Conservation (phyloP, 2,888 invertebrate species). For the Philereme transversata region DNA sequence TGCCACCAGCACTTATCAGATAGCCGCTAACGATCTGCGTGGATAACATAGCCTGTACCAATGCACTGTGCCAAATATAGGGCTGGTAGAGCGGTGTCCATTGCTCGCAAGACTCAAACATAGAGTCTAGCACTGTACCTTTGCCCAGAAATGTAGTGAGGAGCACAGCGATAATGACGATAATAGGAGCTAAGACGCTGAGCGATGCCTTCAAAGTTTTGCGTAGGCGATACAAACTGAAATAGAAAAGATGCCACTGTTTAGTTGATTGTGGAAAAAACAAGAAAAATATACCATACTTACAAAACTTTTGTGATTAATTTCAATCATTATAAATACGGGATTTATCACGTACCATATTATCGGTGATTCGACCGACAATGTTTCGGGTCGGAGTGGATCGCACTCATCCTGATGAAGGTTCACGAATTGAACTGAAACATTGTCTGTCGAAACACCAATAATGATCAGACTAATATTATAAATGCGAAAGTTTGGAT, state of each 20-base stretch:
- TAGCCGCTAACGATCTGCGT: slow-evolving; percentile 86
- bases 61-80: slow-evolving; percentile 85
- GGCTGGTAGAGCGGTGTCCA: slow-evolving; percentile 68
- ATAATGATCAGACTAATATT: too few species aligned
- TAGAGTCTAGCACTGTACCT: slow-evolving; percentile 53
- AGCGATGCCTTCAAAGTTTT: slow-evolving; percentile 78
- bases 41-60: slow-evolving; percentile 86
- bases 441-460: too few species aligned
- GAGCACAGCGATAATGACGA: slow-evolving; percentile 62
- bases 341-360: too few species aligned
- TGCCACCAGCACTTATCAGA: slow-evolving; percentile 85
- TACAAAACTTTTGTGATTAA: too few species aligned
- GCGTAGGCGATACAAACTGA: slow-evolving; percentile 77
- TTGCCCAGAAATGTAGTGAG: slow-evolving; percentile 69
- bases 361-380: too few species aligned
- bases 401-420: too few species aligned
- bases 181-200: slow-evolving; percentile 61
- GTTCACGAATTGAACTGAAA: too few species aligned
- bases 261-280: neutral
- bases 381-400: too few species aligned
- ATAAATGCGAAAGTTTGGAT: too few species aligned
- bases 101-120: slow-evolving; percentile 72
- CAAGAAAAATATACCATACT: too few species aligned
- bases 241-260: slow-evolving; percentile 39
- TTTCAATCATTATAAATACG: too few species aligned